Percentiles rank a stretch among this genome's conserved stretches.
Evolutionary conservation across 2,888 invertebrate species (phyloP).

Genomic region (Lepidocyrtoides sp.): DNA sequence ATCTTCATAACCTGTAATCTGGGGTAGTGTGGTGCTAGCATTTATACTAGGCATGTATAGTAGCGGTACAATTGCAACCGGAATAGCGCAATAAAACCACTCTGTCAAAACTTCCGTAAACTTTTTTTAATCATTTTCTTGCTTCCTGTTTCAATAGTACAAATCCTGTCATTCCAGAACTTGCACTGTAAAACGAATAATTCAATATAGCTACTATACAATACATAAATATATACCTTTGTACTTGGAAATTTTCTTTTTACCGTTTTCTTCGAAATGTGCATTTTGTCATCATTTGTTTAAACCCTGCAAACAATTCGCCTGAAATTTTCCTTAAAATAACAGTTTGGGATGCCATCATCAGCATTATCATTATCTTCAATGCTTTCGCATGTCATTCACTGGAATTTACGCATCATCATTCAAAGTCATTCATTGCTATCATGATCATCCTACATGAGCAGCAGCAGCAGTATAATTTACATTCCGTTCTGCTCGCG

Average conservation of each 20-base stretch:
- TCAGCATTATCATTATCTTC: background rate
- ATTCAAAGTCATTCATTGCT: conserved; percentile 64
- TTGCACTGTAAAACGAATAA: background rate
- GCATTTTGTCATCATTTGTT: conserved; percentile 7
- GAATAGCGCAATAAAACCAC: conserved; percentile 16
- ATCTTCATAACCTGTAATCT: background rate
- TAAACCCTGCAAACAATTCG: too few relatives aligned
- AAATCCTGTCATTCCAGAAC: background rate
- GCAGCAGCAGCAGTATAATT: background rate
- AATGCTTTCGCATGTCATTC: conserved; percentile 6
- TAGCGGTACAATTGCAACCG: background rate
- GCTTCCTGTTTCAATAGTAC: background rate
- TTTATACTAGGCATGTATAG: background rate
- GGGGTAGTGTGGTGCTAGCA: too few relatives aligned
- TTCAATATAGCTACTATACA: too few relatives aligned
- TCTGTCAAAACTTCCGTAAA: conserved; percentile 10
- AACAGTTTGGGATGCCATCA: background rate
- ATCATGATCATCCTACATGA: background rate
- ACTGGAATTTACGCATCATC: conserved; percentile 56
- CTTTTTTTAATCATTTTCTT: background rate
- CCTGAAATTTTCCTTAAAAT: too few relatives aligned
- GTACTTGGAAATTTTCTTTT: too few relatives aligned
- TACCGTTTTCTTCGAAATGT: too few relatives aligned
- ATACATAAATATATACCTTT: too few relatives aligned
- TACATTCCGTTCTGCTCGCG: background rate